Conservation (phyloP, 35 echinoderm and acorn worm genomes). For the Apostichopus californicus region DNA sequence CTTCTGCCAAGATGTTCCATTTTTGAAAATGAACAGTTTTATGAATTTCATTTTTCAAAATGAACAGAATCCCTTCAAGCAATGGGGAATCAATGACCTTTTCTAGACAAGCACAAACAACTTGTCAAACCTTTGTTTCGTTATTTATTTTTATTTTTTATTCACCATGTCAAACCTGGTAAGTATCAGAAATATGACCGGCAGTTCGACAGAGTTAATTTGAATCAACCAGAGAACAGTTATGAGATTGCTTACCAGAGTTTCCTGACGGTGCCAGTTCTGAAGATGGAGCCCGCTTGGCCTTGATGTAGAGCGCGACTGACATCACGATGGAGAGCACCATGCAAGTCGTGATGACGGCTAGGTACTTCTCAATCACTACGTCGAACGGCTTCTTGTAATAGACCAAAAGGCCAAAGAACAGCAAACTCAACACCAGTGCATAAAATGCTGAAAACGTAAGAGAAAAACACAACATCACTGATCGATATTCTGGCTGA, state of each 20-base stretch:
- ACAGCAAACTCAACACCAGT: slow-evolving; percentile 55
- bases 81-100: no score
- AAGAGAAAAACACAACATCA: slow-evolving; percentile 5
- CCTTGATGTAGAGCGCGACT: slow-evolving; percentile 72
- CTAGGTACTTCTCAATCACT: slow-evolving; percentile 74
- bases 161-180: no score
- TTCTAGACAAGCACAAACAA: no score
- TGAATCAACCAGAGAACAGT: neutral
- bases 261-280: slow-evolving; percentile 74
- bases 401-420: slow-evolving; percentile 72
- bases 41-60: no score
- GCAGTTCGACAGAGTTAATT: neutral
- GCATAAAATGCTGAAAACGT: slow-evolving; percentile 72
- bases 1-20: no score
- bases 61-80: no score
- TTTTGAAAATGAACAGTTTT: no score
- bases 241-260: slow-evolving; percentile 64
- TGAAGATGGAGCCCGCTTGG: slow-evolving; percentile 48
- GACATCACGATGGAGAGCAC: slow-evolving; percentile 71
- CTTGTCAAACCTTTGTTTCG: no score
- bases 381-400: slow-evolving; percentile 67
- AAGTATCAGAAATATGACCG: no score
- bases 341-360: slow-evolving; percentile 56
- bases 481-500: no score
- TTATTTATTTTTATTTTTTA: no score